Percentiles rank a stretch among this genome's conserved stretches.
phyloP scores from a whole-genome alignment of 1,140 invertebrate genomes.

The Achatina immaculata region DNA sequence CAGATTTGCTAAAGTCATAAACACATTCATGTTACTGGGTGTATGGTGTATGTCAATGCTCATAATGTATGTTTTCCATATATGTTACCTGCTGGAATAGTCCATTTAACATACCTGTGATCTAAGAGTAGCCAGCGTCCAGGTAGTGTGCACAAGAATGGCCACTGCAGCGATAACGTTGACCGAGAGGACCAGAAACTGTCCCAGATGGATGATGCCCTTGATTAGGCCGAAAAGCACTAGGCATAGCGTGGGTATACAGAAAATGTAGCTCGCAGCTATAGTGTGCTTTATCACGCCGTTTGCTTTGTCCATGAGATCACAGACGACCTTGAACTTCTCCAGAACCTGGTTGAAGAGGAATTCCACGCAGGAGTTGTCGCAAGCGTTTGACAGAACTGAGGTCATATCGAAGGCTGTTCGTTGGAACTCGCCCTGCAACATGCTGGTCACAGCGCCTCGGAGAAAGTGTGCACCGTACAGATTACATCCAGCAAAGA shows the following conservation, averaged over 20 bases:
- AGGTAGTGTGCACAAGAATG: constrained; percentile 12
- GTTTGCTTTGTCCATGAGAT: background rate
- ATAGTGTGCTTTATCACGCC: constrained; percentile 18
- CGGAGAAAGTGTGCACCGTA: constrained; percentile 18
- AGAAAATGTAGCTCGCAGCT: constrained; percentile 16
- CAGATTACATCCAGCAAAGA: constrained; percentile 14
- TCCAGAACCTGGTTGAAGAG: constrained; percentile 13
- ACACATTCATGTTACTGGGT: too few species aligned
- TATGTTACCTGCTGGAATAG: too few species aligned
- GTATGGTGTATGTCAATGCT: too few species aligned
- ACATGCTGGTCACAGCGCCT: background rate
- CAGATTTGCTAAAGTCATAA: too few species aligned
- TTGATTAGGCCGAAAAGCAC: background rate
- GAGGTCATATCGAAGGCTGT: background rate
- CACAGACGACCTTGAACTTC: background rate
- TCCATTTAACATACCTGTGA: constrained; percentile 13
- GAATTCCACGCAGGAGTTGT: background rate
- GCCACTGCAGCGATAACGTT: constrained; percentile 9
- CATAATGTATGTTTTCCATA: too few species aligned
- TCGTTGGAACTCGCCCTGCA: background rate
- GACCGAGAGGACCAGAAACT: background rate
- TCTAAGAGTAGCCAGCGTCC: constrained; percentile 8
- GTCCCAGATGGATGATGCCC: background rate
- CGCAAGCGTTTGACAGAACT: background rate
- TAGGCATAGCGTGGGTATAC: constrained; percentile 3